Percentiles rank a stretch among this genome's conserved stretches.
phyloP scores from a whole-genome alignment of 2,113 vertebrate genomes.

The Calypte anna region DNA sequence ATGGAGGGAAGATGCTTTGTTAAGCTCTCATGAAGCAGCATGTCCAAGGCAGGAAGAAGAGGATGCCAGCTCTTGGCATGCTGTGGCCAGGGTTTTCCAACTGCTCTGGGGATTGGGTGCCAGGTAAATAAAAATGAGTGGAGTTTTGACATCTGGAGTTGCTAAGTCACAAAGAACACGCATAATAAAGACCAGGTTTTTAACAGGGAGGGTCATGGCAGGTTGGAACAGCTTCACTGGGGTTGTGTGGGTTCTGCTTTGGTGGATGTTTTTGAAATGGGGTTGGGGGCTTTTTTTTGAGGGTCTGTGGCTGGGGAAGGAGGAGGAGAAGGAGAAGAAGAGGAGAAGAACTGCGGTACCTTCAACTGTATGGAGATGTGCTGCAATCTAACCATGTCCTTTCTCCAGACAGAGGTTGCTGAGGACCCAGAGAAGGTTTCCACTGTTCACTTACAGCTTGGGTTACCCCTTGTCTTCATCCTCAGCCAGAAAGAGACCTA shows the following conservation, averaged over 20 bases:
- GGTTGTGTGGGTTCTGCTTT: neutral
- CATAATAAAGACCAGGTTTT: neutral
- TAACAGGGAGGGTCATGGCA: neutral
- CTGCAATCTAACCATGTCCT: neutral
- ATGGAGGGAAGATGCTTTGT: neutral
- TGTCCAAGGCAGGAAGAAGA: neutral
- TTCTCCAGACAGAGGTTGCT: slow-evolving; percentile 82
- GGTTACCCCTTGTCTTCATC: slow-evolving; percentile 89
- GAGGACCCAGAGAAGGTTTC: slow-evolving; percentile 86
- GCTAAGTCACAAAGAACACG: neutral
- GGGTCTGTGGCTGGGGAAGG: neutral
- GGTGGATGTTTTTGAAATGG: neutral
- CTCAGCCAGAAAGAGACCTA: slow-evolving; percentile 84
- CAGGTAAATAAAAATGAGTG: neutral
- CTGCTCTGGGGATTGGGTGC: neutral
- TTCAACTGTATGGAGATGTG: neutral
- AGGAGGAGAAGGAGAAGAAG: too few relatives aligned
- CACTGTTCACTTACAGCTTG: slow-evolving; percentile 82
- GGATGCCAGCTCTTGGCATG: slow-evolving; percentile 1
- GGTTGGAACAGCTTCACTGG: neutral
- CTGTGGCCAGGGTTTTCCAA: neutral
- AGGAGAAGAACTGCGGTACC: neutral
- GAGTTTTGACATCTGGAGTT: neutral
- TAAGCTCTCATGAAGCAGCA: slow-evolving; percentile 6
- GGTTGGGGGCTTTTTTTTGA: neutral